Evolutionary conservation across 2,888 invertebrate genomes (phyloP), one percentile per base, ranked within the genome.

Genomic region (Lottia scabra): DNA sequence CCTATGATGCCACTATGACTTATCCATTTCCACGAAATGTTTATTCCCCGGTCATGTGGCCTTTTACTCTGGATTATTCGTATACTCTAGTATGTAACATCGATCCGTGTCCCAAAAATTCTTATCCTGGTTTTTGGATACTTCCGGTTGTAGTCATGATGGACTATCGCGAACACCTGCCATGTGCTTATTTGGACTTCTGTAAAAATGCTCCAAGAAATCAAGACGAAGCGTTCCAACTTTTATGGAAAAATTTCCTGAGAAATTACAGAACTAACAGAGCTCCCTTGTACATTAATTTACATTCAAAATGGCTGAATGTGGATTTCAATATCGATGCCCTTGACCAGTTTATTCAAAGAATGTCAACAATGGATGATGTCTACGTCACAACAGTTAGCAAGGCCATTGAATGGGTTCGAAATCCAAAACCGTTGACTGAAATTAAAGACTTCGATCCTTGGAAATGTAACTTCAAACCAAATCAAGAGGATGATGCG

Each of bases 1-100:
- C 74, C 6, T 86, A 85, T 65, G 86, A 86, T 67, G 83, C 85
- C 16, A 84, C 86, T 0, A 74, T 86, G 70, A 86, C 85, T 2
- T 82, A 81, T 30, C 97, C 97, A 1, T 95, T 97, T 75, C 97
- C 97, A 87, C 96, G 81, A n/a, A 80, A 79, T 63, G 97, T 97
- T 89, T 94, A 94, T 90, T 97, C 97, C 72, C 96, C 96, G 5
- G 93, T 96, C 69, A 67, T 81, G 69, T 97, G 97, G 97, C 98
- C 97, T 0, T 97, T 97, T 90, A 97, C 97, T 0, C 91, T 98
- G 63, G 97, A 97, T 90, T 96, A 76, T 67, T 81, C 85, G 2
- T 87, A 82, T 74, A 82, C 85, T 8, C 78, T 84, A n/a, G 84
- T 83, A 23, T 86, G 86, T 70, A 84, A 86, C 71, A 85, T 86